Evolutionary conservation across 2,888 invertebrate genomes (phyloP).

Genomic region (Yponomeuta sedellus): DNA sequence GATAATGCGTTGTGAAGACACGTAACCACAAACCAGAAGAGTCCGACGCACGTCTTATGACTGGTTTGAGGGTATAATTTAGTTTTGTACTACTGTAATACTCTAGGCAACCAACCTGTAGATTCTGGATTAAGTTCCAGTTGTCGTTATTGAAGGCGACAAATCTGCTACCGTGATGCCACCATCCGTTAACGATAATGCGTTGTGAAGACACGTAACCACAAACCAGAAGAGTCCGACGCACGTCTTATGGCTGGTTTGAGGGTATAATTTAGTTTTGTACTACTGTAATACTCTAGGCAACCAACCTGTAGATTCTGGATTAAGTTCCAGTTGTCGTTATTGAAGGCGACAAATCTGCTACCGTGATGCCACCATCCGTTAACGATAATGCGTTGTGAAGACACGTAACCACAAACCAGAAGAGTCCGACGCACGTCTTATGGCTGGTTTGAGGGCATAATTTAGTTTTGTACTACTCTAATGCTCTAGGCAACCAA

Average conservation of each 20-base stretch:
- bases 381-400: no score
- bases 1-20: no score
- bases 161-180: conserved; percentile 81
- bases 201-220: neutral
- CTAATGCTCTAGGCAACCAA: conserved; percentile 21
- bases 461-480: no score
- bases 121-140: conserved; percentile 73
- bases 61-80: no score
- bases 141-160: conserved; percentile 84
- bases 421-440: neutral
- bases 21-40: no score
- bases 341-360: conserved; percentile 79
- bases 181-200: no score
- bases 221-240: neutral
- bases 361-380: conserved; percentile 58
- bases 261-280: no score
- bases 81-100: neutral
- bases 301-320: conserved; percentile 61
- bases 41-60: no score
- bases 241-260: neutral
- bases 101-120: conserved; percentile 62
- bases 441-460: no score
- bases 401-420: neutral
- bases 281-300: no score
- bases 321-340: conserved; percentile 65